A percentile compares a stretch with the other conserved stretches of the same genome.
These are phyloP conservation scores for Gyps fulvus DNA, from an alignment of 2,113 vertebrate species.

Conservation along the genomic window DNA sequence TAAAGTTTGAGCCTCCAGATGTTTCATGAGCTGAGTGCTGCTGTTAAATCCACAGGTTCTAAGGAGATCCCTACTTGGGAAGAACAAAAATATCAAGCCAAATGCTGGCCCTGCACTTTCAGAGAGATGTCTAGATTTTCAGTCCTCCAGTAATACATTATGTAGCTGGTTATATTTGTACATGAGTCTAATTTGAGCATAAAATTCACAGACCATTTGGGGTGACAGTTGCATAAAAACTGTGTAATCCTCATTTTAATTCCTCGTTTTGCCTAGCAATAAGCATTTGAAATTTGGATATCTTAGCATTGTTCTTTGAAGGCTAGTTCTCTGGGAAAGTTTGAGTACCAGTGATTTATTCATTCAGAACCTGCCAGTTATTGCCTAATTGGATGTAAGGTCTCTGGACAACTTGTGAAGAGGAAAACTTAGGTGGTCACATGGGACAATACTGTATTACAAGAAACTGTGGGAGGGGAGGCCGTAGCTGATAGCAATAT, in stretches of 20 bases:
- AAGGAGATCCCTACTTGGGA: background rate
- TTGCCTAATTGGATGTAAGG: background rate
- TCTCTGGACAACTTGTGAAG: background rate
- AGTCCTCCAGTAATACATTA: background rate
- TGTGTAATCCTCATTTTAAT: background rate
- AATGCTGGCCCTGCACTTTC: background rate
- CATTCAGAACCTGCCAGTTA: background rate
- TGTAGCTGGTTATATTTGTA: background rate
- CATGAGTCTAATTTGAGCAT: background rate
- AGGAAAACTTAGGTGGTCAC: background rate
- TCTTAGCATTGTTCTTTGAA: background rate
- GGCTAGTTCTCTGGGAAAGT: background rate
- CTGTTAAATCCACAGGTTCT: background rate
- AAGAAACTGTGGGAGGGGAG: background rate
- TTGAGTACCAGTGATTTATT: background rate
- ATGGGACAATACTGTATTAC: background rate
- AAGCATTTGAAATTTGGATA: background rate
- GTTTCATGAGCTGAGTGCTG: background rate
- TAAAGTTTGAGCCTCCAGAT: background rate
- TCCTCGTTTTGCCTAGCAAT: background rate
- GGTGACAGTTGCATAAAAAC: background rate
- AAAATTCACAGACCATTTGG: background rate
- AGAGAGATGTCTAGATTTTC: background rate
- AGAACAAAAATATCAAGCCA: background rate
- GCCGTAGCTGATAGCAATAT: background rate